Evolutionary conservation across 2,888 invertebrate species (phyloP), one percentile per base, ranked within the genome.

Genomic region (Seira sanloemensis): DNA sequence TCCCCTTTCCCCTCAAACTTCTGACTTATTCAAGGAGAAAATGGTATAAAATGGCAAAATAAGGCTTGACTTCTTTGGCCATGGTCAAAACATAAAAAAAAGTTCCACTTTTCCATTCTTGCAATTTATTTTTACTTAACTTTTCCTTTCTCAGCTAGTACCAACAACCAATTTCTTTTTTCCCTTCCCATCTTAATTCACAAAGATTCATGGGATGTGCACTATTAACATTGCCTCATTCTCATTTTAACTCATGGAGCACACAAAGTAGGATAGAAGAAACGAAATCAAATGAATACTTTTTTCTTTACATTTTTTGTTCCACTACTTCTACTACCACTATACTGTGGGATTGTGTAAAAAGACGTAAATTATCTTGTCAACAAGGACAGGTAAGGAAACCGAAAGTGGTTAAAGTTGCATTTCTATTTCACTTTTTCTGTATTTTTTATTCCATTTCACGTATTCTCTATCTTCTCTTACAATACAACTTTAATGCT

Each of bases 311-410:
- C 25, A 23, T 65, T 66, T 58, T 23, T 71, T 67, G 9, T 19
- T 58, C 23, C 2, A 25, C 23, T 54, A 58, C 23, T 21, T 27
- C 69, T 19, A 69, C 69, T 78, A 7, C 16, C 12, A 7, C 5
- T 58, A 58, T 16, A 18, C 58, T 58, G 9, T 58, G 18, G 68
- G 69, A 78, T 69, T 27, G 26, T 54, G 72, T 83, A 78, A 74
- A 78, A 84, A 78, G 69, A 76, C 77, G 86, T 83, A 86, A 86
- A 86, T 86, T 86, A 83, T 82, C 76, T 78, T 86, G 86, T 86
- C 86, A 86, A 83, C 74, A 58, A 37, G 65, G 86, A 86, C 82
- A 86, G 86, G 86, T 83, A 86, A 66, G 79, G 78, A 85, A 82
- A 81, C 78, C 75, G 75, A 83, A 86, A 82, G 84, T 84, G 78